These are phyloP conservation scores for Campoletis sonorensis DNA, from an alignment of 1,140 invertebrate genomes.

Conservation along the genomic window DNA sequence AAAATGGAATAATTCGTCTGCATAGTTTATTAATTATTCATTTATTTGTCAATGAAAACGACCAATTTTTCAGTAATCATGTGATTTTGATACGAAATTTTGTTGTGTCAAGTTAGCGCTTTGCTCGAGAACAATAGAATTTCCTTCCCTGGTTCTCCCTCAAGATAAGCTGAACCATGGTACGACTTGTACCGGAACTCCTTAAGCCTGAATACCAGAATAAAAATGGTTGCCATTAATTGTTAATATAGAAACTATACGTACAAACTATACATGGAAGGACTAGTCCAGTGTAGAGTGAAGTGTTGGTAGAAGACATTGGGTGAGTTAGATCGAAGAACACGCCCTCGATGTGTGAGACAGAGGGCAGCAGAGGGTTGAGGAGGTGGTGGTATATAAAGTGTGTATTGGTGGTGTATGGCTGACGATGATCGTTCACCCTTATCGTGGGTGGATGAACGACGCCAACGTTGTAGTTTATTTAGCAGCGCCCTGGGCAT, in stretches of 20 bases:
- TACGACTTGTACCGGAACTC: too few relatives aligned
- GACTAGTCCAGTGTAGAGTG: background rate
- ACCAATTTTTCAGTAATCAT: too few relatives aligned
- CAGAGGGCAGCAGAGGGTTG: background rate
- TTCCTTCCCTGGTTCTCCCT: too few relatives aligned
- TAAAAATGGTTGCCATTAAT: too few relatives aligned
- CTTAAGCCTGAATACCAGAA: too few relatives aligned
- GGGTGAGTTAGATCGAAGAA: background rate
- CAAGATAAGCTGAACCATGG: too few relatives aligned
- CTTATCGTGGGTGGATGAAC: slow-evolving; percentile 17
- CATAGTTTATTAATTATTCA: too few relatives aligned
- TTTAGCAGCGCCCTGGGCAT: slow-evolving; percentile 76
- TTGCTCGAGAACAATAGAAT: too few relatives aligned
- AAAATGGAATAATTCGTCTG: too few relatives aligned
- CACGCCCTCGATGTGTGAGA: slow-evolving; percentile 8
- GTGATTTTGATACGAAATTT: too few relatives aligned
- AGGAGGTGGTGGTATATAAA: background rate
- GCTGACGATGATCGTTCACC: slow-evolving; percentile 32
- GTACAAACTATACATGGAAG: background rate
- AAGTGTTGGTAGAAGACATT: slow-evolving; percentile 12
- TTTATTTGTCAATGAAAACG: too few relatives aligned
- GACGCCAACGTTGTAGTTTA: slow-evolving; percentile 68
- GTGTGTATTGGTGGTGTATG: background rate
- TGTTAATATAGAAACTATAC: background rate
- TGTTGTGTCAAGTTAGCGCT: too few relatives aligned